Conservation (phyloP, 2,113 vertebrate species). For the Tupaia chinensis region DNA sequence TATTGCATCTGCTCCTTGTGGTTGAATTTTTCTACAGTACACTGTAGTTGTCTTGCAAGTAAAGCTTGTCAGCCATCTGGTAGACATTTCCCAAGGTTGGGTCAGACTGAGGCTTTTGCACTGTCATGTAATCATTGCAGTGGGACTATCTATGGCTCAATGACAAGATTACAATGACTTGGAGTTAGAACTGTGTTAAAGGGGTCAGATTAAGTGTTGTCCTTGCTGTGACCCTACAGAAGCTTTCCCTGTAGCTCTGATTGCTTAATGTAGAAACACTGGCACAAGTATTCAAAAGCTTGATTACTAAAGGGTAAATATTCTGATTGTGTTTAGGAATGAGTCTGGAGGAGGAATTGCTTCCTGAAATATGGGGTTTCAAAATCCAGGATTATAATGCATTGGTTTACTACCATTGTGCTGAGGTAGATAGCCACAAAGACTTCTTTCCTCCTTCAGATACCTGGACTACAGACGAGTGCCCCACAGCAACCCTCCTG, state of each 20-base stretch:
- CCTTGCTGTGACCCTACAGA: constrained; percentile 32
- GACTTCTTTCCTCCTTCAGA: constrained; percentile 56
- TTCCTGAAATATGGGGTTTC: constrained; percentile 33
- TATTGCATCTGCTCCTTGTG: neutral
- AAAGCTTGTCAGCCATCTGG: neutral
- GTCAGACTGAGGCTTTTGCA: neutral
- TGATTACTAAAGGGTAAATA: constrained; percentile 39
- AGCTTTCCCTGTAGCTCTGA: neutral
- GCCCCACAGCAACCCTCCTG: constrained; percentile 90
- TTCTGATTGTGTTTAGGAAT: neutral
- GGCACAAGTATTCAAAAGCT: neutral
- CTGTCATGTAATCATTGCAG: neutral
- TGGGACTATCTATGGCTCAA: neutral
- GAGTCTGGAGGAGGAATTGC: neutral
- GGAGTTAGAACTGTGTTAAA: neutral
- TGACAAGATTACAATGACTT: constrained; percentile 54
- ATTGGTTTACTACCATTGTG: neutral
- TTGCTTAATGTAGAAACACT: constrained; percentile 10
- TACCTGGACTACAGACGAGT: constrained; percentile 90
- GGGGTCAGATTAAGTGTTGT: neutral
- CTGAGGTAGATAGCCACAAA: constrained; percentile 50
- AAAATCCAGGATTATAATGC: constrained; percentile 2
- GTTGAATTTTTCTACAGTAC: constrained; percentile 18
- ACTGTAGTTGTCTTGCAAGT: neutral
- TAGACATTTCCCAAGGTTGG: neutral